Conservation (phyloP, 53 echinoderm and acorn worm species). For the Temnopleurus reevesii region DNA sequence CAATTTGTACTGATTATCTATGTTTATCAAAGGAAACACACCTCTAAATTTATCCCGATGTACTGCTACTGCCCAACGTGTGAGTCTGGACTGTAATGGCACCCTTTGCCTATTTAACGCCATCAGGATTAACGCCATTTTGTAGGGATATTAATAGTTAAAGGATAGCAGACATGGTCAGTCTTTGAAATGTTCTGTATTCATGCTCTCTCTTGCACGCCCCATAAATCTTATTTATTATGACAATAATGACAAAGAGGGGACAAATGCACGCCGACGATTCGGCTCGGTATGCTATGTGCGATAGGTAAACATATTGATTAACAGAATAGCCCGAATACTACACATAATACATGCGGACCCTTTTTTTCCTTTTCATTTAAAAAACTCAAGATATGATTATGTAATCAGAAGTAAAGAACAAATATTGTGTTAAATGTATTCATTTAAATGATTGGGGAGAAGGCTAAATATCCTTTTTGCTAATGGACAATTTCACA, state of each 20-base stretch:
- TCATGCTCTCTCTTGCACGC: neutral
- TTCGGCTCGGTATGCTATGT: neutral
- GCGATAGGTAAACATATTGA: neutral
- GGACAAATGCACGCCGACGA: neutral
- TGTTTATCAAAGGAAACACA: conserved; percentile 6
- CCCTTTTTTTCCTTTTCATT: too few species aligned
- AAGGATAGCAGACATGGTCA: neutral
- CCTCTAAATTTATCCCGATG: neutral
- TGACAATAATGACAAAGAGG: neutral
- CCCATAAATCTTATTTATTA: neutral
- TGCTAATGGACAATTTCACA: too few species aligned
- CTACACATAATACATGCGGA: too few species aligned
- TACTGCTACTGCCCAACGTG: neutral
- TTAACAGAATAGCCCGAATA: neutral
- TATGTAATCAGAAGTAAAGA: too few species aligned
- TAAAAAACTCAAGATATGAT: too few species aligned
- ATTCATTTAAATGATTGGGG: too few species aligned
- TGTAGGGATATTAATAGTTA: neutral
- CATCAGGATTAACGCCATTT: neutral
- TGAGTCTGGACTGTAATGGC: neutral
- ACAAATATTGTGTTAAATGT: too few species aligned
- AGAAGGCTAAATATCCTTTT: too few species aligned
- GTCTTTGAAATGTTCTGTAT: neutral
- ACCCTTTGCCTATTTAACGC: neutral
- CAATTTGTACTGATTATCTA: conserved; percentile 22